Evolutionary conservation across 2,113 vertebrate genomes (phyloP), one percentile per base, ranked within the genome.

Genomic region (Tetrax tetrax): DNA sequence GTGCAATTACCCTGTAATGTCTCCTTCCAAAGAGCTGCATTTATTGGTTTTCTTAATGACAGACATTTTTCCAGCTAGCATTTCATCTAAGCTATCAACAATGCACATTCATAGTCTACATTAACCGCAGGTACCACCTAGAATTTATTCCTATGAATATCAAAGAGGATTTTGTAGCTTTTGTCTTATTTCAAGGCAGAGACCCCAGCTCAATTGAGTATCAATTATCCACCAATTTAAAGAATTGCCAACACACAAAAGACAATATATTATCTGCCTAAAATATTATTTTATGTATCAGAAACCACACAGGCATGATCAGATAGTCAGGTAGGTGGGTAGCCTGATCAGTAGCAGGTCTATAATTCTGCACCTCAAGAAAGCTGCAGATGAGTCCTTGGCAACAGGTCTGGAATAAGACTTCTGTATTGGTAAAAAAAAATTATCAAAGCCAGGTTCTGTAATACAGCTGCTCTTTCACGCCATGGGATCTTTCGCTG

Each of bases 151-250:
- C 74, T 87, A 25, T 53, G 71, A 91, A 78, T 89, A 94, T 37
- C 88, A 90, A 96, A 93, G 33, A 70, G 51, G 23, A 64, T 87
- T 90, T 89, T 88, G 68, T 48, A 68, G n/a, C 24, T 92, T 89
- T 64, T 6, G 7, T 75, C 48, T 51, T 64, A 78, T 94, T 96
- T 89, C 66, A 70, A 96, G 56, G 61, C 45, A 77, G 78, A 93
- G 31, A 56, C 68, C 5, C 53, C 71, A 89, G 48, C 48, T 90
- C 89, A 80, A 76, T 0, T 81, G 23, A 53, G 27, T 76, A 91
- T 85, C 95, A 92, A 95, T 95, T 97, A 95, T 90, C 71, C 82
- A 57, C 8, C 95, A 94, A 95, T 93, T 96, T 87, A 61, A 60
- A 80, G 37, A 81, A 96, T 93, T 95, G 68, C 56, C 33, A 82